Evolutionary conservation across 1,140 invertebrate genomes (phyloP), one percentile per base, ranked within the genome.

Genomic region (Diploscapter pachys): DNA sequence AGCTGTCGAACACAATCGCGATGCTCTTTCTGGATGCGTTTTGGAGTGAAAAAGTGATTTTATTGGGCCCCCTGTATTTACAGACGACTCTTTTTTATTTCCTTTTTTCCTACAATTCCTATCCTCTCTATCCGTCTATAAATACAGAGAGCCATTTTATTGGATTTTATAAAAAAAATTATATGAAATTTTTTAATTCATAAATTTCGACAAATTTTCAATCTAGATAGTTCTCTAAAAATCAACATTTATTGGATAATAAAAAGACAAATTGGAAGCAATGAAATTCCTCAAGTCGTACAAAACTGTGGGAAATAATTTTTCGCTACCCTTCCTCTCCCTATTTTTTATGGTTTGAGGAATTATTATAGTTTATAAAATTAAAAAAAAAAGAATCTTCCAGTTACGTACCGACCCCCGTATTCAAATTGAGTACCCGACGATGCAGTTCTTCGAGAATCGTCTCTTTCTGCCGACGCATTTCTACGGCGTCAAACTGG

Each of bases 391-490:
- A 31, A 31, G 31, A 31, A 31, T 31, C 31, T 80, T 79, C 62
- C 74, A 84, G 82, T 76, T 84, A 9, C 74, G 79, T 48, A 80
- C 82, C 52, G 83, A 85, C 63, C 71, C 75, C 3, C 77, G 81
- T 55, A 77, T 84, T 49, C 69, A 77, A 50, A 57, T 84, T 63
- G 79, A 85, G 59, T 84, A 82, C 73, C 83, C 83, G 2, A 80
- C 82, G 50, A 75, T 84, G 73, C 81, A 85, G 52, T 85, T 84
- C 61, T 84, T 83, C 73, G 83, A 85, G 55, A 83, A 81, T 49
- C 83, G 82, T 74, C 79, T 84, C 66, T 84, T 84, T 71, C 59
- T 84, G 51, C 82, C 84, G 6, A 84, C 82, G 5, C 82, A 85
- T 72, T 84, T 84, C 63, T 84, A 84, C 71, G 83, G 83, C n/a